Base-by-base conservation (phyloP, 2,888 invertebrate genomes). In the Protophormia terraenovae region DNA sequence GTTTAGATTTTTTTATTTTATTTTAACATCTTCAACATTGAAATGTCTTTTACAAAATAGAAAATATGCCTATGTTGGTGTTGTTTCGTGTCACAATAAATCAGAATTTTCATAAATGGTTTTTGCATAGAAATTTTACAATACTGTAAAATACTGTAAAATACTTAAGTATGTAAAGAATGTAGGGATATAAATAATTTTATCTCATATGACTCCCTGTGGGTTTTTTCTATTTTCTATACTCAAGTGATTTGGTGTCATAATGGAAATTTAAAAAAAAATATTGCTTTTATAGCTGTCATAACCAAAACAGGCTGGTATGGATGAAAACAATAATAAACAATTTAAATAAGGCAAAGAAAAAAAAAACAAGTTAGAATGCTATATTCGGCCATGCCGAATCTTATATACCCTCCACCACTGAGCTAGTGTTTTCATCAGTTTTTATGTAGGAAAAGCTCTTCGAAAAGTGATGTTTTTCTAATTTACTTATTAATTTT, bases 241-340 rank as follows among this genome's bases (percentile, higher is more conserved):
- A 35, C 24, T 47, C 62, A 35, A 24, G 24, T 47, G 35, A 47
- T 47, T 47, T 50, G 38, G 8, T 75, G 50, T 38, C 12, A 29
- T 53, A 64, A 75, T 53, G 19, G 27, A 64, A 64, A 32, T 62
- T 38, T 27, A n/a, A 12, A 27, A 35, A 14, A 29, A 32, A 41
- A 38, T n/a, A n/a, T 1, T 29, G 19, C 22, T 62, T 62, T 75
- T 27, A 53, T 41, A 66, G 50, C 76, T 64, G 64, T 66, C 64
- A 66, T n/a, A 66, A 66, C n/a, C 76, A 76, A 53, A 16, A 64
- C n/a, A n/a, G 38, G 1, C 58, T 53, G 1, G 27, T 12, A 16
- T 12, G 29, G 19, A 27, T 10, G 1, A 35, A 73, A 45, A 27
- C 29, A 58, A 45, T 45, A 16, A 14, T 14, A 55, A 71, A 38